Conservation (phyloP, 2,113 vertebrate genomes). For the Indicator maculatus region DNA sequence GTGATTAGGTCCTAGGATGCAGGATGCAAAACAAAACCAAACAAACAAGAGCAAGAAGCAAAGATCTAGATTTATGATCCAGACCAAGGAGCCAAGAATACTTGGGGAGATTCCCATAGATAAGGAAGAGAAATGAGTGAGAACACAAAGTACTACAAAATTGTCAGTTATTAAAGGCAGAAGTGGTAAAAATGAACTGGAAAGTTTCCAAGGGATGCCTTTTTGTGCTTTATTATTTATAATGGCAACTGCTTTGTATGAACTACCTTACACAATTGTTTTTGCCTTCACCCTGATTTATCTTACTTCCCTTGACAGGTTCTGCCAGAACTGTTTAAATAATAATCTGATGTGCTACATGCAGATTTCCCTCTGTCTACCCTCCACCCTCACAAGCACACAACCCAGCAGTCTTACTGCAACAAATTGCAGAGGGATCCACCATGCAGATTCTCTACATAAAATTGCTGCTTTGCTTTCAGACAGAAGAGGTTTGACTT, state of each 20-base stretch:
- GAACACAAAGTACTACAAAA: slow-evolving; percentile 36
- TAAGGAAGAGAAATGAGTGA: slow-evolving; percentile 1
- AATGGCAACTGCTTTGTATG: slow-evolving; percentile 42
- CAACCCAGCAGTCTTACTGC: background rate
- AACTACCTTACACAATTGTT: slow-evolving; percentile 40
- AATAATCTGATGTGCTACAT: slow-evolving; percentile 27
- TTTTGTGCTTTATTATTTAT: slow-evolving; percentile 58
- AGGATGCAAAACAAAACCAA: slow-evolving; percentile 23
- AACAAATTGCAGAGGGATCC: background rate
- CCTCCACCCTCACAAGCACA: background rate
- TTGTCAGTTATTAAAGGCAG: slow-evolving; percentile 39
- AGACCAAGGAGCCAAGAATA: slow-evolving; percentile 11
- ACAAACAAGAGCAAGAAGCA: slow-evolving; percentile 12
- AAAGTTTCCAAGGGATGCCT: slow-evolving; percentile 43
- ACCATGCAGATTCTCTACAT: background rate
- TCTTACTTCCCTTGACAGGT: slow-evolving; percentile 38
- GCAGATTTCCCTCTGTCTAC: slow-evolving; percentile 5
- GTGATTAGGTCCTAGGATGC: background rate
- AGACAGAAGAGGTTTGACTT: background rate
- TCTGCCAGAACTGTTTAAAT: slow-evolving; percentile 48
- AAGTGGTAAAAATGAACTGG: slow-evolving; percentile 46
- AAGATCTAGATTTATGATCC: slow-evolving; percentile 8
- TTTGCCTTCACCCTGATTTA: slow-evolving; percentile 28
- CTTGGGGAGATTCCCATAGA: slow-evolving; percentile 5
- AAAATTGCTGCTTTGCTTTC: background rate